A percentile compares a stretch with the other conserved stretches of the same genome.
These are phyloP conservation scores for Echiichthys vipera DNA, from an alignment of 2,797 vertebrate genomes.

Conservation along the genomic window DNA sequence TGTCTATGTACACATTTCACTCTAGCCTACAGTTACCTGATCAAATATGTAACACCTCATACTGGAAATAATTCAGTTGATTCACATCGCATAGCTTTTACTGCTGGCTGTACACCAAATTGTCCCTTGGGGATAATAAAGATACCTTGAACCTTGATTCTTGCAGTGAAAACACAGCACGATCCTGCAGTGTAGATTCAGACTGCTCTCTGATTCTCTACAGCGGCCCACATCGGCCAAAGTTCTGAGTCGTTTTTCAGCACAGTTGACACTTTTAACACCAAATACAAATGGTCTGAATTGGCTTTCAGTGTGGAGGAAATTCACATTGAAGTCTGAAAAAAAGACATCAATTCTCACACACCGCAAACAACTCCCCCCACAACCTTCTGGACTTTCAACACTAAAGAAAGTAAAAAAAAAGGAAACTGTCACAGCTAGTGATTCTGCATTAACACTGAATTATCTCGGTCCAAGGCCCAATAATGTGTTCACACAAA, in stretches of 20 bases:
- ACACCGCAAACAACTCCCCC: constrained; percentile 9
- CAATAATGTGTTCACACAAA: background rate
- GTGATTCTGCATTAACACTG: constrained; percentile 2
- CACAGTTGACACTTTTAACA: constrained; percentile 35
- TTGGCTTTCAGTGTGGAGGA: constrained; percentile 13
- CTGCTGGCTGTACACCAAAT: background rate
- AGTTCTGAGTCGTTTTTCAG: constrained; percentile 37
- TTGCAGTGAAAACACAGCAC: constrained; percentile 8
- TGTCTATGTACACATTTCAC: background rate
- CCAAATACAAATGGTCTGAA: constrained; percentile 13
- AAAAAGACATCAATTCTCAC: background rate
- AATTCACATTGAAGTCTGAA: constrained; percentile 18
- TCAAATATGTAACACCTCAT: background rate
- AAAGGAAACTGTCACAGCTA: background rate
- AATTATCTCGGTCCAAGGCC: background rate
- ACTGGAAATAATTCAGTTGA: background rate
- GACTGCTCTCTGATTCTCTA: constrained; percentile 6
- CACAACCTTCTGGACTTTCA: background rate
- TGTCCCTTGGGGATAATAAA: too few species aligned
- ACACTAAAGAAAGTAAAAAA: background rate
- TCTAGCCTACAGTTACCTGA: background rate
- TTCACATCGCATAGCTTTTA: background rate
- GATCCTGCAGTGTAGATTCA: background rate
- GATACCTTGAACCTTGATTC: too few species aligned
- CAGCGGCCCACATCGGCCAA: constrained; percentile 14